Evolutionary conservation across 2,113 vertebrate species (phyloP), one percentile per base, ranked within the genome.

Genomic region (Glareola pratincola): DNA sequence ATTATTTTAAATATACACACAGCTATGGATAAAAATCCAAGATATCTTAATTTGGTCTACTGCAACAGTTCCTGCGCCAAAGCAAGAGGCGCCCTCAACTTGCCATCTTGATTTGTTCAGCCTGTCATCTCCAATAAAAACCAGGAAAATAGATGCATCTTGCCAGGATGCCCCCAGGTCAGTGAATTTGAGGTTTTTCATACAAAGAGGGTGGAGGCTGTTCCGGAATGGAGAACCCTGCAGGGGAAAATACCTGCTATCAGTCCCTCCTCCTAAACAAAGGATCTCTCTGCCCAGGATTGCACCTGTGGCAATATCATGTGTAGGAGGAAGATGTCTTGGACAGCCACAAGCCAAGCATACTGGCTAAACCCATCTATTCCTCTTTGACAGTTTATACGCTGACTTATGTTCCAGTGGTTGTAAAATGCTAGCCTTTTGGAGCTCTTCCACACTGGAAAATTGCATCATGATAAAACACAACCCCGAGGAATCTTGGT

Each of bases 391-490:
- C 53, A 41, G 51, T 84, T 84, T 41, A 57, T 78, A 27, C 51
- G 84, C 64, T 92, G 56, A 60, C 51, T 92, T 87, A 26, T 6
- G 48, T 96, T 95, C 60, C 79, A 95, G 51, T 41, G 72, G 51
- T 89, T 91, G 89, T 95, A 96, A 96, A 96, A 94, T 3, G 7
- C 60, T 90, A 89, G 51, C 26, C 51, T 92, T 92, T 43, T 94
- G 94, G 94, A 96, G 86, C 43, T 80, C 36, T 92, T 93, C 91
- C 83, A 95, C 76, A n/a, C 68, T 96, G 96, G 95, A 95, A 97
- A 95, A 96, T 95, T 95, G 92, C 79, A 78, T 96, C 94, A 75
- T 72, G 95, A 93, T 95, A 94, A 94, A 96, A 95, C 85, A 95
- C 81, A 96, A 84, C 92, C 91, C 94, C 0, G 0, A 96, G 84